Evolutionary conservation across 2,888 invertebrate species (phyloP).

Genomic region (Chloromyia formosa): DNA sequence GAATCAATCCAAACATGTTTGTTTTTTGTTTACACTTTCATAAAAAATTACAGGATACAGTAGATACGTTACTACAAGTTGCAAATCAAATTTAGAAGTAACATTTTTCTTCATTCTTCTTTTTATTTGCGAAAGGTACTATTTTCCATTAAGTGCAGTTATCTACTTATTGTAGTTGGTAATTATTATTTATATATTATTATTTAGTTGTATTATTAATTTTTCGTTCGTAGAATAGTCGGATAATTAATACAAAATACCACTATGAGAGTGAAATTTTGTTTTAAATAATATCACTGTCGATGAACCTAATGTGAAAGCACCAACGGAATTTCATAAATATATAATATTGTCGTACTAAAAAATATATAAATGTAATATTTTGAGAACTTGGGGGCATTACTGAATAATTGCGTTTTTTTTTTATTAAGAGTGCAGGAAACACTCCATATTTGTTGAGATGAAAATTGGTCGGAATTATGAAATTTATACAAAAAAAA

Average conservation of each 20-base stretch:
- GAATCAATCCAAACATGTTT: too few relatives aligned
- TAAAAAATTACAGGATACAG: too few relatives aligned
- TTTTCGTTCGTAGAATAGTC: background rate
- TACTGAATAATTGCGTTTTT: background rate
- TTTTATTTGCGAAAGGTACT: constrained; percentile 2
- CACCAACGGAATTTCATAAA: constrained; percentile 23
- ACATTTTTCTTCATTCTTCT: background rate
- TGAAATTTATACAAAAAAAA: too few relatives aligned
- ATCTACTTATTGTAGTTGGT: background rate
- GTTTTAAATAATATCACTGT: constrained; percentile 29
- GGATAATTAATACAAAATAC: background rate
- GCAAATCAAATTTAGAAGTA: background rate
- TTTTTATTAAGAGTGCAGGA: too few relatives aligned
- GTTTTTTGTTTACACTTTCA: too few relatives aligned
- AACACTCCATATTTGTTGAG: too few relatives aligned
- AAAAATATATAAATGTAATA: background rate
- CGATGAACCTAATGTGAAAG: constrained; percentile 21
- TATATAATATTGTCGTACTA: background rate
- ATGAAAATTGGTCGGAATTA: too few relatives aligned
- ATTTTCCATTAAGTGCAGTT: constrained; percentile 4
- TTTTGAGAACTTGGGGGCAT: background rate
- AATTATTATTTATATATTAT: background rate
- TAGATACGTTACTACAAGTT: too few relatives aligned
- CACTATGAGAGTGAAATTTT: background rate
- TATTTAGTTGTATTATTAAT: background rate